Evolutionary conservation across 2,888 invertebrate genomes (phyloP).

Genomic region (Nemurella pictetii): DNA sequence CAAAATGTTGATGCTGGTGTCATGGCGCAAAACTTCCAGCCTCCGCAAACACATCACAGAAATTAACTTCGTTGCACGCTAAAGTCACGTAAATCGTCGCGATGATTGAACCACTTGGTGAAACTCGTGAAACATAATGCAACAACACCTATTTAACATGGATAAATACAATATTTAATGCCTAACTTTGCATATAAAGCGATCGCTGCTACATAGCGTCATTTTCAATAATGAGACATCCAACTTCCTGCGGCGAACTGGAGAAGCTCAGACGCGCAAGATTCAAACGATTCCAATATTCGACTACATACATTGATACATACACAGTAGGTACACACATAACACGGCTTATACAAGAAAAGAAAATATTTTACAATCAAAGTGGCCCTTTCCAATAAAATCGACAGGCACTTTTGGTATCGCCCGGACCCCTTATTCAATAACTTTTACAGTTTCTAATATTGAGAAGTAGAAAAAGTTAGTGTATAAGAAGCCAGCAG

Average conservation of each 20-base stretch:
- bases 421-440: no score
- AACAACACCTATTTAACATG: conserved; percentile 11
- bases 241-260: background rate
- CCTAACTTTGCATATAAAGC: conserved; percentile 12
- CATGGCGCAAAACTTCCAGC: conserved; percentile 20
- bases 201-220: conserved; percentile 20
- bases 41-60: conserved; percentile 22
- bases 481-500: no score
- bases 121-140: conserved; percentile 6
- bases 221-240: conserved; percentile 18
- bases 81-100: background rate
- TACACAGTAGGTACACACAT: background rate
- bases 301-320: background rate
- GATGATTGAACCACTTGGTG: background rate
- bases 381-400: background rate
- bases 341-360: background rate
- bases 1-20: conserved; percentile 17
- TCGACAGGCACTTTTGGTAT: background rate
- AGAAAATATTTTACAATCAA: background rate
- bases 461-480: no score
- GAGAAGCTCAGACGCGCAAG: background rate
- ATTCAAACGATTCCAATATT: background rate
- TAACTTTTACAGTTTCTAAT: no score
- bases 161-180: conserved; percentile 11
- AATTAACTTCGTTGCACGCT: background rate